These are phyloP conservation scores for Auanema sp. DNA, from an alignment of 2,888 invertebrate genomes.

Conservation along the genomic window DNA sequence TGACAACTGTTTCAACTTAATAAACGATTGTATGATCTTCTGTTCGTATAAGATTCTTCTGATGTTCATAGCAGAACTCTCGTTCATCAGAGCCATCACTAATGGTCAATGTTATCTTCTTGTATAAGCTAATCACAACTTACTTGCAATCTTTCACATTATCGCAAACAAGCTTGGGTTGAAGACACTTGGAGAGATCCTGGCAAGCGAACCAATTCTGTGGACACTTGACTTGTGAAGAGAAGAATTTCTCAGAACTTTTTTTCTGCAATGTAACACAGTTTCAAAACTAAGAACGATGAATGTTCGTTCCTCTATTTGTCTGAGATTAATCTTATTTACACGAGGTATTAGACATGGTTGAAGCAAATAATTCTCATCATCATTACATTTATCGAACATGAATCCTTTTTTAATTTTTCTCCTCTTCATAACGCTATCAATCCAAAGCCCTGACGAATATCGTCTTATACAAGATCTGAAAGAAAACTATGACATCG, in stretches of 20 bases:
- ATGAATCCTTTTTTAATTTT: constrained; percentile 4
- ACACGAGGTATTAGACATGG: neutral
- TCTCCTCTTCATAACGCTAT: neutral
- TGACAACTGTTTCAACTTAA: neutral
- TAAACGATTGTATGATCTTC: constrained; percentile 17
- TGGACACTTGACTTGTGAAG: constrained; percentile 30
- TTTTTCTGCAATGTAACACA: neutral
- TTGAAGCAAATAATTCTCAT: neutral
- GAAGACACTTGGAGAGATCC: constrained; percentile 33
- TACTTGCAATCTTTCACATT: constrained; percentile 35
- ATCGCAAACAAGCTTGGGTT: constrained; percentile 36
- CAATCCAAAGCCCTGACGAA: constrained; percentile 14
- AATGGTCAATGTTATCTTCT: constrained; percentile 8
- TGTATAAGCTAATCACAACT: neutral
- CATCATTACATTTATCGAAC: neutral
- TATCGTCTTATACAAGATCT: constrained; percentile 19
- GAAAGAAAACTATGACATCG: constrained; percentile 39
- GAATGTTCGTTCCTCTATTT: neutral
- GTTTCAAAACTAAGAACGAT: neutral
- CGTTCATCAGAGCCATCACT: constrained; percentile 44
- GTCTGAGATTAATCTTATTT: neutral
- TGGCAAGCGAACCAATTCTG: constrained; percentile 39
- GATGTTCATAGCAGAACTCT: constrained; percentile 24
- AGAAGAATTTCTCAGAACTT: constrained; percentile 15
- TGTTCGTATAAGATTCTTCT: constrained; percentile 3